A percentile compares a stretch with the other conserved stretches of the same genome.
phyloP scores from a whole-genome alignment of 2,797 vertebrate genomes.

The Menidia menidia region DNA sequence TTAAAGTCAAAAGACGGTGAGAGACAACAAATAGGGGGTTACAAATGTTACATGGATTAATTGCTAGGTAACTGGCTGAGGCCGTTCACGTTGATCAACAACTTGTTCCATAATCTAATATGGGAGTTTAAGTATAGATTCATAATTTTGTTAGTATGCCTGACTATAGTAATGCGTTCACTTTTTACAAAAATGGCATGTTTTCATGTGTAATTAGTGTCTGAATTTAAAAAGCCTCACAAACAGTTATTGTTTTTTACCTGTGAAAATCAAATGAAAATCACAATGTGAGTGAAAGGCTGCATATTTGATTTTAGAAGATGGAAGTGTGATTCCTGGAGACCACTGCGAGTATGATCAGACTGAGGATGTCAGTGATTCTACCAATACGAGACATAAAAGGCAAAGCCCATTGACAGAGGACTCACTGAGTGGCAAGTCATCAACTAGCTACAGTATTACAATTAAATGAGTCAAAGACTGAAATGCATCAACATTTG shows the following conservation, averaged over 20 bases:
- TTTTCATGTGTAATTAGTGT: no score
- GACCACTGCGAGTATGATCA: constrained; percentile 12
- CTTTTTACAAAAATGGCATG: no score
- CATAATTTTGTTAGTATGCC: no score
- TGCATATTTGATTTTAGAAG: constrained; percentile 19
- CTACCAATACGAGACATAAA: constrained; percentile 46
- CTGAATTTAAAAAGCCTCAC: no score
- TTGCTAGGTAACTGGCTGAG: no score
- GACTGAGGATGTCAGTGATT: constrained; percentile 17
- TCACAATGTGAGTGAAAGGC: not conserved
- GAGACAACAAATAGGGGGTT: not conserved
- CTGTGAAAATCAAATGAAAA: no score
- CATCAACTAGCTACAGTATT: not conserved
- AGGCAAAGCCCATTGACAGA: constrained; percentile 47
- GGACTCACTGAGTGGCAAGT: constrained; percentile 64
- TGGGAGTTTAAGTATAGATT: no score
- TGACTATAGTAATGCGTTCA: no score
- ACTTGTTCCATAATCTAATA: not conserved
- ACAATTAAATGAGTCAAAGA: not conserved
- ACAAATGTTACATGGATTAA: not conserved
- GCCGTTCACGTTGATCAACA: not conserved
- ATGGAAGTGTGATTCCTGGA: constrained; percentile 19
- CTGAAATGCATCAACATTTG: not conserved
- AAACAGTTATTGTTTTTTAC: not conserved
- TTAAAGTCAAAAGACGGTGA: not conserved